A percentile compares a stretch with the other conserved stretches of the same genome.
Conservation (phyloP, 1,140 invertebrate species). For the Orchestia grillus region DNA sequence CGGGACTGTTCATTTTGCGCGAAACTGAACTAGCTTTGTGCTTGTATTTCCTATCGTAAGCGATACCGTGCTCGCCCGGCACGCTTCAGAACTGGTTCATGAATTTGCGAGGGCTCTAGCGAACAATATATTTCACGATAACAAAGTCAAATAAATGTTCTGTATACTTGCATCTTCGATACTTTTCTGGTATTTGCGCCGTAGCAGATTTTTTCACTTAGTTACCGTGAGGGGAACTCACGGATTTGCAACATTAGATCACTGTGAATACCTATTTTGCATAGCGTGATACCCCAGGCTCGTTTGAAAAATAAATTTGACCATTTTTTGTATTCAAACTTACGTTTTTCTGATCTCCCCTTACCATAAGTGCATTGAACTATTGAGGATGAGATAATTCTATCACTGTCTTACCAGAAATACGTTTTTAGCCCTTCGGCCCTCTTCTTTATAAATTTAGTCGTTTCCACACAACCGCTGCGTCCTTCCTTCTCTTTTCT, state of each 20-base stretch:
- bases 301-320: neutral
- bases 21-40: neutral
- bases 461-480: neutral
- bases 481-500: neutral
- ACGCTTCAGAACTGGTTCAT: neutral
- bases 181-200: neutral
- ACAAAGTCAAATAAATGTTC: neutral
- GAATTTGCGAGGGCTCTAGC: neutral
- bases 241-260: neutral
- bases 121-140: neutral
- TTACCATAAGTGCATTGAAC: neutral
- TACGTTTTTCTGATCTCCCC: neutral
- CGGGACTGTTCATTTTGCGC: neutral
- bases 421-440: neutral
- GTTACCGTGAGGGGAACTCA: neutral
- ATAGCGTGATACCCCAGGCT: neutral
- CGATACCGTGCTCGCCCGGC: neutral
- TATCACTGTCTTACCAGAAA: neutral
- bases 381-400: neutral
- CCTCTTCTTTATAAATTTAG: neutral
- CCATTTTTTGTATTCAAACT: neutral
- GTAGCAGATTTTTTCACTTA: neutral
- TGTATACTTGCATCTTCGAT: neutral
- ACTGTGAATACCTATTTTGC: neutral
- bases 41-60: neutral